Percentiles rank a stretch among this genome's conserved stretches.
These are phyloP conservation scores for Ceramica pisi DNA, from an alignment of 2,888 invertebrate genomes.

Conservation along the genomic window DNA sequence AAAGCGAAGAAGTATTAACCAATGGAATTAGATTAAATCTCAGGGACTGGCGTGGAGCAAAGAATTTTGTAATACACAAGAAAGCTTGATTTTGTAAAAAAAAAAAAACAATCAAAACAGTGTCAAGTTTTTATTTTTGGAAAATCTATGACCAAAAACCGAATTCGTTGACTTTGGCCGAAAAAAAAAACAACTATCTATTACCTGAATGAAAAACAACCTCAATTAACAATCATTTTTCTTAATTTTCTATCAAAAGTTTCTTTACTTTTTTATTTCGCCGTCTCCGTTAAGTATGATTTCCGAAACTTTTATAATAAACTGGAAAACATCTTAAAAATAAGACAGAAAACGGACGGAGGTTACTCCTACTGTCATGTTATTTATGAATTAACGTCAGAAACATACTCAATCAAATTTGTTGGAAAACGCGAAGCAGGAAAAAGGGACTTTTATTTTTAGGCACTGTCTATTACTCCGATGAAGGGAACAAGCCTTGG, in stretches of 20 bases:
- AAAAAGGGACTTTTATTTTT: slow-evolving; percentile 13
- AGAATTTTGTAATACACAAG: too few relatives aligned
- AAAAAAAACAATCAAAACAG: too few relatives aligned
- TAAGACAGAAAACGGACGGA: not conserved
- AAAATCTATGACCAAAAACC: not conserved
- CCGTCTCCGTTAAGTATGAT: not conserved
- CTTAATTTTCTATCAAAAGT: too few relatives aligned
- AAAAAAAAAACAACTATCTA: not conserved
- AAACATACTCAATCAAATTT: slow-evolving; percentile 40
- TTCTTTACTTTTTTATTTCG: too few relatives aligned
- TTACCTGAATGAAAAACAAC: not conserved
- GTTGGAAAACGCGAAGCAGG: slow-evolving; percentile 8
- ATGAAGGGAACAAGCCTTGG: not conserved
- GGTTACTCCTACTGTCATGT: slow-evolving; percentile 21
- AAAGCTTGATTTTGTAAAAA: too few relatives aligned
- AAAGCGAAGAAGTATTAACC: too few relatives aligned
- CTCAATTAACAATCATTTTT: not conserved
- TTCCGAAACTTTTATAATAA: slow-evolving; percentile 1
- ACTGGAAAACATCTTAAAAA: slow-evolving; percentile 9
- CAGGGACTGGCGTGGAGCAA: too few relatives aligned
- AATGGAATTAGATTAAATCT: too few relatives aligned
- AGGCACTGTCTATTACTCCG: slow-evolving; percentile 2
- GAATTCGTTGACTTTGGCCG: not conserved
- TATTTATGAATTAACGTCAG: slow-evolving; percentile 39
- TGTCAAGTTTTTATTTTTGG: too few relatives aligned